phyloP scores from a whole-genome alignment of 2,888 invertebrate species.

The Carcina quercana region DNA sequence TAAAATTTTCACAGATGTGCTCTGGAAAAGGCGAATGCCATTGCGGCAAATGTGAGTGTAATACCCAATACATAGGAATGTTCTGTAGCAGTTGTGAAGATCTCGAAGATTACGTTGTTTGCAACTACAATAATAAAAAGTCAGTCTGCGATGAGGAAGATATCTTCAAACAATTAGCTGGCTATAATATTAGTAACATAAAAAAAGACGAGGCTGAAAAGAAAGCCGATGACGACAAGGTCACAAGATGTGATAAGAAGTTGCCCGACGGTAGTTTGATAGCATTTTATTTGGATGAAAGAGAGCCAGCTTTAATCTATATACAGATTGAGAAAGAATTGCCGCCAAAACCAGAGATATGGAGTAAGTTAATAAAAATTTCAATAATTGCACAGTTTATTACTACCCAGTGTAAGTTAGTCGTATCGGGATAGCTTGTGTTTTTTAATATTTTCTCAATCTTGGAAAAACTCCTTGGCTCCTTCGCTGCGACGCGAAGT shows the following conservation, averaged over 20 bases:
- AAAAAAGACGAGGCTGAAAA: conserved; percentile 27
- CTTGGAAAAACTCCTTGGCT: too few relatives aligned
- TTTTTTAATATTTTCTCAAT: too few relatives aligned
- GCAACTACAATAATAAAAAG: conserved; percentile 44
- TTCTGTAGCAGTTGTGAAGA: conserved; percentile 83
- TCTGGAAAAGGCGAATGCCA: conserved; percentile 77
- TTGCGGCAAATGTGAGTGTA: conserved; percentile 81
- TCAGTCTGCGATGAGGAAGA: conserved; percentile 30
- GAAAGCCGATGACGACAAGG: conserved; percentile 30
- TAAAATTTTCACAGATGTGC: conserved; percentile 49
- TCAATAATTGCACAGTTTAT: too few relatives aligned
- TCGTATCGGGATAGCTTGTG: too few relatives aligned
- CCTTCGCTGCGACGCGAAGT: too few relatives aligned
- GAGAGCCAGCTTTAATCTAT: conserved; percentile 27
- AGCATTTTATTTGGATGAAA: conserved; percentile 33
- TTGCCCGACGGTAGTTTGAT: conserved; percentile 32
- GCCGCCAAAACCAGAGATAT: conserved; percentile 34
- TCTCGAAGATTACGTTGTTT: conserved; percentile 81
- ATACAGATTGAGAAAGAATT: conserved; percentile 45
- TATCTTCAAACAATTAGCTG: conserved; percentile 22
- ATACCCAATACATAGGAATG: too few relatives aligned
- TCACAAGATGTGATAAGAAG: conserved; percentile 28
- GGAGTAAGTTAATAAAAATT: conserved; percentile 42
- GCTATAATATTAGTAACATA: conserved; percentile 23
- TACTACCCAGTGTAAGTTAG: too few relatives aligned